Base-by-base conservation (phyloP, 2,113 vertebrate genomes). In the Poeciliopsis prolifica region DNA sequence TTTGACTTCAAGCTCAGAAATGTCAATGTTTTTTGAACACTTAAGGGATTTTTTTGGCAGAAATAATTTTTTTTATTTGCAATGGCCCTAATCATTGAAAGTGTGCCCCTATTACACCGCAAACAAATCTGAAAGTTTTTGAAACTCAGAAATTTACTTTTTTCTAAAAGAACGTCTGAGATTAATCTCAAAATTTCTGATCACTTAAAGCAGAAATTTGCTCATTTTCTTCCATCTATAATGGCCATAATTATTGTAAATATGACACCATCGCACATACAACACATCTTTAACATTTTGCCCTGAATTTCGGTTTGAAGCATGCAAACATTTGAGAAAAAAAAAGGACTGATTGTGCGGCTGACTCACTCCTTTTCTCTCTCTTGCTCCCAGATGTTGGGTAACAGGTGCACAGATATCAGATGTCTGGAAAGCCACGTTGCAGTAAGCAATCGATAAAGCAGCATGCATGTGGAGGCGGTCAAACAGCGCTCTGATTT, bases 361-460 rank as follows among this genome's bases (percentile, higher is more conserved):
- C 86, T 86, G 87, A 89, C 82, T 88, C 85, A 85, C 83, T 81
- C 35, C 35, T 9, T 37, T 11, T 11, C 35, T 37, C 35, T 33
- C 80, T 37, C 73, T 69, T 78, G 37, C 79, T 72, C 70, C 40
- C 72, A 66, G 75, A 51, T 80, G 65, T 75, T 29, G 40, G 61
- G 72, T 75, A 88, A 83, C 80, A 87, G 86, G 86, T 87, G 81
- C 85, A 77, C 63, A 48, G 81, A 82, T 72, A 80, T 54, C 85
- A 80, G 83, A 86, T 80, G 83, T 86, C 75, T 83, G 88, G 65
- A 79, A 75, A 79, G 80, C 66, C 78, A 51, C 1, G 64, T 54
- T 30, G 79, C 78, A 77, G 62, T 65, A 68, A 69, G 75, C 67
- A 11, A 84, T 84, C 86, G 70, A 86, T 89, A 80, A 79, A 79